Evolutionary conservation across 2,888 invertebrate genomes (phyloP).

Genomic region (Drosophila histrio): DNA sequence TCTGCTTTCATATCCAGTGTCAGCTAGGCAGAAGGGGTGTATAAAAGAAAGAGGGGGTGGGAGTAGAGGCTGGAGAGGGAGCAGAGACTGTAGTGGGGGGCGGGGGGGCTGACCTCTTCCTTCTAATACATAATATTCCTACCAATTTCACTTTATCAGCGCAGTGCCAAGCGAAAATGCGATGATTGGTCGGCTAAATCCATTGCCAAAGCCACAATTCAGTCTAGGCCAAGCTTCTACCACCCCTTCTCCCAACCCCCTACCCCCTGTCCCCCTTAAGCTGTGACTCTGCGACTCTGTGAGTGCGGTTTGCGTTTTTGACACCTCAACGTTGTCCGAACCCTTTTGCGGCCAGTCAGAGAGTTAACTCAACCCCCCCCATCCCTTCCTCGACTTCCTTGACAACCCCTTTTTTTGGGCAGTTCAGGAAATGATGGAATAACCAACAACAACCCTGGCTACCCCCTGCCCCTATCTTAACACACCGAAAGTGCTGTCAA

Average conservation of each 20-base stretch:
- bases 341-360: constrained; percentile 40
- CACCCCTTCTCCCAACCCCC: background rate
- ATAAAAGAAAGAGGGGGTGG: background rate
- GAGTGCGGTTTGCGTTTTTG: constrained; percentile 62
- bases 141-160: constrained; percentile 44
- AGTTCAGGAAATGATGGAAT: constrained; percentile 62
- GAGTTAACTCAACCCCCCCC: constrained; percentile 36
- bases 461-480: background rate
- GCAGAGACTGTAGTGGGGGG: too few species aligned
- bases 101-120: constrained; percentile 7
- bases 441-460: constrained; percentile 25
- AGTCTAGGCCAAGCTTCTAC: constrained; percentile 3
- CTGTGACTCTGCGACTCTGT: constrained; percentile 36
- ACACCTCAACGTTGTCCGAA: constrained; percentile 57
- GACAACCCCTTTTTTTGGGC: constrained; percentile 60
- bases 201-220: constrained; percentile 14
- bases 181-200: constrained; percentile 48
- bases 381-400: background rate
- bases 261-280: constrained; percentile 10
- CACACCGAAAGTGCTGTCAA: constrained; percentile 43
- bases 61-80: too few species aligned
- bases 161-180: constrained; percentile 51
- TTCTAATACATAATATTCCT: constrained; percentile 40
- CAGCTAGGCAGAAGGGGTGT: background rate
- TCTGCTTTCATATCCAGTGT: constrained; percentile 65